Evolutionary conservation across 2,888 invertebrate species (phyloP), one percentile per base, ranked within the genome.

Genomic region (Chromoteleia sp.): DNA sequence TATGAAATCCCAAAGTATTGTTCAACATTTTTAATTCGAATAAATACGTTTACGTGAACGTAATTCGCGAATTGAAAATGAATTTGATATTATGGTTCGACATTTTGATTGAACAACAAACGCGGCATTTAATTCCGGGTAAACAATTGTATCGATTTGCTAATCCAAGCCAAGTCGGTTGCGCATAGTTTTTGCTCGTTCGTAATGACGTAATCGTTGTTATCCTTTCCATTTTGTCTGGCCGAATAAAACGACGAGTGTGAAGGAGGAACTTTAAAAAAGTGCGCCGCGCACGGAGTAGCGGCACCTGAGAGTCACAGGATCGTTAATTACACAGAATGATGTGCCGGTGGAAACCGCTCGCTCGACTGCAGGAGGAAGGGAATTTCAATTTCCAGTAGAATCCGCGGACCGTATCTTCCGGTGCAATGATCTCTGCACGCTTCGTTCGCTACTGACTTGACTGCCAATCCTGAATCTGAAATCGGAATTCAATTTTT

Each of bases 361-460:
- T 75, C 67, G 71, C 39, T 70, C 70, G 39, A 52, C 45, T 76
- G 61, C 58, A 58, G 56, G 58, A 68, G 58, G 74, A 83, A 83
- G 82, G 71, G 85, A 87, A 88, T 87, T 89, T 88, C 87, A 89
- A 89, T 89, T 90, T 89, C 85, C 85, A 88, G 83, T 81, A 86
- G 84, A 87, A 87, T 85, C 84, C 85, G 81, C 87, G 87, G 86
- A 89, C 85, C 89, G 88, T 89, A 84, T 82, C 90, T 90, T 90
- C 89, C 89, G 90, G 90, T 90, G 86, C 87, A 87, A 85, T 85
- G 88, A 88, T 88, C 87, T 76, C 76, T 82, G 48, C 76, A 82
- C 80, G 83, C 82, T 75, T 75, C 67, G 81, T 50, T 83, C 83
- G 67, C 74, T 68, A 41, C 79, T 43, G 68, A 71, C 73, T 73